Evolutionary conservation across 1,140 invertebrate species (phyloP), one percentile per base, ranked within the genome.

Genomic region (Meloidogyne floridensis): DNA sequence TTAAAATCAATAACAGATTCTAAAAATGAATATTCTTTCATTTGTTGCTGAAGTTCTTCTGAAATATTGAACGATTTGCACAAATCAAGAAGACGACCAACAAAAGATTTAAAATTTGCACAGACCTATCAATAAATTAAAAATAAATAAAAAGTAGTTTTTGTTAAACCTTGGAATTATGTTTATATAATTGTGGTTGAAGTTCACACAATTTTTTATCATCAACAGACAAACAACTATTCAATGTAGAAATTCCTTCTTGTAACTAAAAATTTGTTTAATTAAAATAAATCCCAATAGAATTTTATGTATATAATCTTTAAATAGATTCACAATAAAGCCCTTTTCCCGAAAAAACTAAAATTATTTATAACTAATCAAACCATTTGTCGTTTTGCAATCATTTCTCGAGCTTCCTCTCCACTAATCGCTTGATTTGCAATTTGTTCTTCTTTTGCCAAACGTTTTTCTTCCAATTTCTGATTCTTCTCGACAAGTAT

Each of bases 391-490:
- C 77, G 81, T 15, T 59, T 82, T 7, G 54, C 5, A 13, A 73
- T 3, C 51, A 82, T 43, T n/a, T 20, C 42, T 10, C 82, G 82
- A 51, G 82, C 82, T 42, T 85, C 59, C 5, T 83, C 83, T 1
- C 83, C 82, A 53, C 81, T 83, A 20, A 83, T 75, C 15, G 81
- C 70, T 53, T 83, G 82, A 13, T 15, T 54, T 18, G 43, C 42
- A 72, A 83, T 83, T 42, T 42, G 11, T 6, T 65, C 11, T 47
- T 83, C 82, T 53, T 85, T 83, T n/a, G 4, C 10, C 7, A 65
- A n/a, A 65, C 59, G 59, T 65, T 65, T 65, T 65, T 11, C 15
- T 6, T 65, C 59, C 5, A 65, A 65, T 47, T 71, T 72, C 15
- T 42, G 13, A 20, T 78, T 83, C 9, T 80, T 54, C 5, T 47